Conservation (phyloP, 2,888 invertebrate genomes). For the Ectropis crepuscularia region DNA sequence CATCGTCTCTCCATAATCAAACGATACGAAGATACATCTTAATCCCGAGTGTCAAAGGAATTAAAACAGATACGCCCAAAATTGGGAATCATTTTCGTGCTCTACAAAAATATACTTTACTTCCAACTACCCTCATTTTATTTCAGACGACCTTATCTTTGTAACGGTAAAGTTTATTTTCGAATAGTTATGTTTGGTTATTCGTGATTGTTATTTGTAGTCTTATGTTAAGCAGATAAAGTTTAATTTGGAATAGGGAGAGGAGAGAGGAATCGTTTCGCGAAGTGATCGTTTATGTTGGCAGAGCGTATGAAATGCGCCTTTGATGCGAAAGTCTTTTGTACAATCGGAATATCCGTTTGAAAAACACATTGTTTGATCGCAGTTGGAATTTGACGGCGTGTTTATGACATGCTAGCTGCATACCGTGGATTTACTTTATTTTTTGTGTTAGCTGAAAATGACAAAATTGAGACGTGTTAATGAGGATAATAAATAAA, state of each 20-base stretch:
- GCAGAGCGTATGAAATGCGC: constrained; percentile 28
- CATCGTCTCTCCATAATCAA: constrained; percentile 27
- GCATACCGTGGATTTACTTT: background rate
- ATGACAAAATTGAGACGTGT: no score
- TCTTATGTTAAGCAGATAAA: constrained; percentile 1
- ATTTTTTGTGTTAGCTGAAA: background rate
- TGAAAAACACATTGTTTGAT: constrained; percentile 32
- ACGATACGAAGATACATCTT: constrained; percentile 28
- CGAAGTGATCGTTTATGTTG: constrained; percentile 18
- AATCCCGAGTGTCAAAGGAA: constrained; percentile 47
- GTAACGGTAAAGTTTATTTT: constrained; percentile 1
- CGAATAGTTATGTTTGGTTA: background rate
- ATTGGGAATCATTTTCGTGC: constrained; percentile 54
- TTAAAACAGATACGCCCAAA: constrained; percentile 46
- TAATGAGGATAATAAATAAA: no score
- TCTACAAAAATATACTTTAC: constrained; percentile 16
- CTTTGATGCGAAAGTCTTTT: constrained; percentile 32
- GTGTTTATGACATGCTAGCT: constrained; percentile 1
- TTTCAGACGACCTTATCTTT: background rate
- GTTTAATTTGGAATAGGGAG: constrained; percentile 7
- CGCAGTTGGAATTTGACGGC: constrained; percentile 19
- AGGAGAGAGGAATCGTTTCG: background rate
- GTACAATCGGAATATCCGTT: constrained; percentile 32
- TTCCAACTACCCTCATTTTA: background rate
- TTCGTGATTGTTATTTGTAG: background rate